Evolutionary conservation across 2,797 vertebrate species (phyloP).

Genomic region (Rhynchonycteris naso): DNA sequence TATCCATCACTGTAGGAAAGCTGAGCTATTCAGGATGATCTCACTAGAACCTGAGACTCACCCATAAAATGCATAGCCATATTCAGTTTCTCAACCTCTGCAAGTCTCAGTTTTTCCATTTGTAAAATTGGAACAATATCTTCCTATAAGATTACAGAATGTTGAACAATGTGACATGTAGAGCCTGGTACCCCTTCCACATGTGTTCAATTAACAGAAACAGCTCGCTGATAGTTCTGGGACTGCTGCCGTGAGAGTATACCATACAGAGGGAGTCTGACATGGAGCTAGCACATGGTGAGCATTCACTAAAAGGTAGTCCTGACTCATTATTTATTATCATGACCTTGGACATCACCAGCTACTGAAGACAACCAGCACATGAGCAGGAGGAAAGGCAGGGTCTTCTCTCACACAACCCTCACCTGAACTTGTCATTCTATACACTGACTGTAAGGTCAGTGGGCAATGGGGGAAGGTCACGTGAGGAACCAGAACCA

Average conservation of each 20-base stretch:
- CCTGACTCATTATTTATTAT: background rate
- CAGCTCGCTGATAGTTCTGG: rapidly evolving
- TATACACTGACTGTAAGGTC: no score
- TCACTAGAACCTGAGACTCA: background rate
- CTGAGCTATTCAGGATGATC: background rate
- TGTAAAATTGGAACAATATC: background rate
- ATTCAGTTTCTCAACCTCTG: background rate
- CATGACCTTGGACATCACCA: background rate
- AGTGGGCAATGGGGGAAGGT: no score
- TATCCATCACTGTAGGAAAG: background rate
- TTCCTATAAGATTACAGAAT: background rate
- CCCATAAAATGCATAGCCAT: background rate
- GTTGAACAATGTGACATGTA: background rate
- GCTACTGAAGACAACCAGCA: background rate
- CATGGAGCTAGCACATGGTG: rapidly evolving
- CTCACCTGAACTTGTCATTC: background rate
- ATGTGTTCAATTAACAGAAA: background rate
- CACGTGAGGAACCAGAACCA: no score
- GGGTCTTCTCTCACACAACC: no score
- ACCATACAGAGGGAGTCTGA: background rate
- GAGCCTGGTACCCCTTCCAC: no score
- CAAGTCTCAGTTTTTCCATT: background rate
- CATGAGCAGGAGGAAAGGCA: background rate
- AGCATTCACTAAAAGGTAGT: rapidly evolving
- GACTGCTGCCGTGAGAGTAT: background rate